Conservation (phyloP, 1,140 invertebrate genomes). For the Pachyrhynchus sulphureomaculatus region DNA sequence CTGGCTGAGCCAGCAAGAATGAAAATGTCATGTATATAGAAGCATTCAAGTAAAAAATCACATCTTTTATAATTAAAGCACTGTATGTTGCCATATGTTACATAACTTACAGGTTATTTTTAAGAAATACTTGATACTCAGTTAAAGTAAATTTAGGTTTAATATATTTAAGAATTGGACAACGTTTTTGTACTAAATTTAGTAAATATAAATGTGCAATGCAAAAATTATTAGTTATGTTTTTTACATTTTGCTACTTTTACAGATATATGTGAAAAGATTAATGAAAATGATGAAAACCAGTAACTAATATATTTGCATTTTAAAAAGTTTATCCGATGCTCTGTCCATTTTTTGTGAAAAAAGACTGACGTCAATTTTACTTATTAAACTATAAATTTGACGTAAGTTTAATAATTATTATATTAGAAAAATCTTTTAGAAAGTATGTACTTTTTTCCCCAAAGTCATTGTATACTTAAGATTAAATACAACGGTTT, state of each 20-base stretch:
- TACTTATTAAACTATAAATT: slow-evolving; percentile 23
- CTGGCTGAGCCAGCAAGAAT: neutral
- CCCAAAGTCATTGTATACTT: slow-evolving; percentile 14
- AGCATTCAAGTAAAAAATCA: slow-evolving; percentile 21
- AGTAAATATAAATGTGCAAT: no score
- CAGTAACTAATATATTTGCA: neutral
- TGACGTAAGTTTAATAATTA: slow-evolving; percentile 28
- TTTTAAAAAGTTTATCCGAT: neutral
- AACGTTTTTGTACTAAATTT: neutral
- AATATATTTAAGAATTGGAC: neutral
- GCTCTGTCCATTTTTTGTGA: slow-evolving; percentile 33
- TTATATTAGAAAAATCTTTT: slow-evolving; percentile 9
- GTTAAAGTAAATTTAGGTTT: neutral
- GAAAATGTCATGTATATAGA: slow-evolving; percentile 19
- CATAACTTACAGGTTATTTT: slow-evolving; percentile 8
- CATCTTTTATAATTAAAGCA: slow-evolving; percentile 30
- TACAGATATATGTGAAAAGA: neutral
- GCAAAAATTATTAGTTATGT: no score
- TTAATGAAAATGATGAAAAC: neutral
- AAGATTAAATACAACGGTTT: neutral
- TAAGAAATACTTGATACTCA: no score
- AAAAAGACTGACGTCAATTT: slow-evolving; percentile 31
- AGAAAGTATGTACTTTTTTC: slow-evolving; percentile 11
- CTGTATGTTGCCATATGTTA: slow-evolving; percentile 31
- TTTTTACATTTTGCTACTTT: neutral